Evolutionary conservation across 2,888 invertebrate species (phyloP), one percentile per base, ranked within the genome.

Genomic region (Plagodis pulveraria): DNA sequence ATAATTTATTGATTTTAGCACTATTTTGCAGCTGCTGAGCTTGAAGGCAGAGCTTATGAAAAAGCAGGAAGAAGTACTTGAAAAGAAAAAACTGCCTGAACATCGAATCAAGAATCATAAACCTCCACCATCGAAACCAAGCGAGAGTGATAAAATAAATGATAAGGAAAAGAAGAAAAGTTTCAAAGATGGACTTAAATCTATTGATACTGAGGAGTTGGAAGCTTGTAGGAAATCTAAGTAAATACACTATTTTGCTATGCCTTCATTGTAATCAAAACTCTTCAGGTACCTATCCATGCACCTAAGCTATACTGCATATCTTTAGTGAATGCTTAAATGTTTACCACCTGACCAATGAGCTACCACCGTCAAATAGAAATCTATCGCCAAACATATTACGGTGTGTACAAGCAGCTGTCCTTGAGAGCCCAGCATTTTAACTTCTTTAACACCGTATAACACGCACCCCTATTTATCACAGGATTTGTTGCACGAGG

Each of bases 31-130:
- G 94, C 80, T 97, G 51, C 86, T 97, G n/a, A 96, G 96, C 75
- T 90, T 99, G 62, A 98, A 98, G 90, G 98, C 98, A 0, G 98
- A 99, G 86, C 91, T 99, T 11, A 83, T 96, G 47, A 94, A 96
- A 64, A 98, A 98, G 84, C 96, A 98, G 86, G 95, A 96, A 72
- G 98, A 98, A 86, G 95, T 97, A 0, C 91, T 93, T 58, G 94
- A 95, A 76, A 95, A 95, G 6, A 96, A 95, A 75, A 86, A 89
- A 33, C 75, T 89, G 1, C 91, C 94, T 2, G 85, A 91, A 56
- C 82, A 93, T 56, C 94, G 94, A 72, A 80, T 94, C 69, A 93
- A 93, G 53, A 89, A 90, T 59, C 93, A 91, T 59, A 89, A 90
- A 51, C 90, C 93, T 5, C 79, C 83, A 35, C 83, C 74, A 53